Evolutionary conservation across 2,113 vertebrate species (phyloP), one percentile per base, ranked within the genome.

Genomic region (Syrmaticus mikado): DNA sequence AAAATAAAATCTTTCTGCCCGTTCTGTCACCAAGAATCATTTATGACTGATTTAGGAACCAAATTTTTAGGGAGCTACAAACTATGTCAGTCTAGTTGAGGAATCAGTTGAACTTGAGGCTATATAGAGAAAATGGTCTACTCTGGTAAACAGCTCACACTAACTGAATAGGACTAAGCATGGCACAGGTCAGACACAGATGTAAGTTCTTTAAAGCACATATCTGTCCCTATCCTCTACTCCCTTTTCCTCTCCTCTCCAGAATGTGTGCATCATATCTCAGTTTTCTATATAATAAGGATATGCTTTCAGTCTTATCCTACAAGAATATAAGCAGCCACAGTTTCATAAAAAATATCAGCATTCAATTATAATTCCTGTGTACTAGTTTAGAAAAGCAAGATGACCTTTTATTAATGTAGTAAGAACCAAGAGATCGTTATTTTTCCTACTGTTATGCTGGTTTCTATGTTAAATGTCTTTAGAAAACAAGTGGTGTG

Each of bases 341-440:
- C 9, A 32, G 4, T 46, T 74, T 75, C 46, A 32, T 71, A 88
- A 67, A 25, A 45, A 60, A 60, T 22, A 40, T 58, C 57, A 64
- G 66, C 16, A 48, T 32, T 50, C 25, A 64, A 25, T 73, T 86
- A 24, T 76, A 92, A 73, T 45, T 19, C 57, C 32, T 30, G n/a
- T 7, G 8, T n/a, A 58, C 57, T 60, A 85, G 36, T 85, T 81
- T 58, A 73, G 50, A 87, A 94, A 89, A 82, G 62, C 53, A 87
- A 66, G 66, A 53, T 8, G 43, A 46, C 8, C 20, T 84, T 89
- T 88, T 61, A 74, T 38, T 71, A 38, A 82, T 0, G 2, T 20
- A 15, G 48, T 72, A 81, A 68, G 43, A 84, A 65, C 24, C 10
- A 87, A 72, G n/a, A 57, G 0, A 0, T 20, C 53, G 58, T 28